These are phyloP conservation scores for Drosophila dunni DNA, from an alignment of 1,140 invertebrate species.

Conservation along the genomic window DNA sequence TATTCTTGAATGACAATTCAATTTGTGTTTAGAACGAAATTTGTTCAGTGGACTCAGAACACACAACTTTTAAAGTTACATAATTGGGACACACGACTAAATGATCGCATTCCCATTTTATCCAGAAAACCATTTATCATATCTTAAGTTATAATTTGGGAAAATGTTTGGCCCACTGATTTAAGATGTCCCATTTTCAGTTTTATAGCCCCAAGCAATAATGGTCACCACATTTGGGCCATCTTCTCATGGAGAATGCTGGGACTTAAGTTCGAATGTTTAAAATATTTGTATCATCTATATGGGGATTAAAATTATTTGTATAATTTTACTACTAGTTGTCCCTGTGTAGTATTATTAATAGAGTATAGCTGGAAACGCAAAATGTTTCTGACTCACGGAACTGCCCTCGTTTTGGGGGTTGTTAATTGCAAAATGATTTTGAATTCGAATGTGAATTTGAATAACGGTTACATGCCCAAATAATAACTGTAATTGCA, in stretches of 20 bases:
- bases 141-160: slow-evolving; percentile 11
- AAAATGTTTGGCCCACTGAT: slow-evolving; percentile 41
- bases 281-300: neutral
- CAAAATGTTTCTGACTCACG: neutral
- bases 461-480: slow-evolving; percentile 75
- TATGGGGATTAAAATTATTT: neutral
- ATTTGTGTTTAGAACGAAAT: neutral
- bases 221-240: slow-evolving; percentile 32
- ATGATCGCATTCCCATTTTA: slow-evolving; percentile 11
- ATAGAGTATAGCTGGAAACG: neutral
- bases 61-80: too few relatives aligned
- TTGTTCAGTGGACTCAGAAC: too few relatives aligned
- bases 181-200: slow-evolving; percentile 29
- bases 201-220: slow-evolving; percentile 22
- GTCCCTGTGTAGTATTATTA: neutral
- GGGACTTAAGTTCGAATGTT: neutral
- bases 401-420: slow-evolving; percentile 46
- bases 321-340: neutral
- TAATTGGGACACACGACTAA: neutral
- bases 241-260: slow-evolving; percentile 8
- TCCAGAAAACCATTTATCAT: slow-evolving; percentile 17
- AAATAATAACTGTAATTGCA: slow-evolving; percentile 78
- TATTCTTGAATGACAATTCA: neutral
- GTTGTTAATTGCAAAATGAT: slow-evolving; percentile 80
- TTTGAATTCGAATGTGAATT: slow-evolving; percentile 80